Evolutionary conservation across 2,113 vertebrate genomes (phyloP), one percentile per base, ranked within the genome.

Genomic region (Polypterus senegalus): DNA sequence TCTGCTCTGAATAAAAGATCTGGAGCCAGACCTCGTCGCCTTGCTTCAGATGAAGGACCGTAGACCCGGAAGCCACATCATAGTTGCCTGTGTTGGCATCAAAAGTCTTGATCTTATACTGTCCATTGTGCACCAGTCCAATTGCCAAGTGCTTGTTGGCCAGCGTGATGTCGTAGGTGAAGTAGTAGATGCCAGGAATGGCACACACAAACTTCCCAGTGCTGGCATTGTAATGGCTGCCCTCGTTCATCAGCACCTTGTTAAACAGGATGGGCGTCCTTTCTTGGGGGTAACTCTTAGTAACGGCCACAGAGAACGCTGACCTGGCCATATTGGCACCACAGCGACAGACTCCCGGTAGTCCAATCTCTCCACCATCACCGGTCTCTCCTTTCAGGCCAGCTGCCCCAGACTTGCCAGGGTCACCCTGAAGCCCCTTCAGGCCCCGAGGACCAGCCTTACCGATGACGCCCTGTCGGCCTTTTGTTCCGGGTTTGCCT

Each of bases 1-100:
- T 98, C 78, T 98, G 94, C 75, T 94, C 96, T 0, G 94, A 92
- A 75, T 97, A 98, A 69, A 96, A 98, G 77, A 98, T 97, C 78
- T 98, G 96, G 64, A 98, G 83, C 94, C 94, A 98, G 6, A 98
- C 94, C 67, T 97, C 91, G 43, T 98, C 94, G 0, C 80, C 78
- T 59, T 73, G 71, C 69, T 89, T 86, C 65, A 97, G 81, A 0
- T 82, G 82, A 69, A 98, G 88, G 61, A 98, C 82, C 48, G 94
- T 97, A 3, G 96, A 96, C 2, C 92, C 94, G 0, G 96, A 98
- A 0, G 94, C 93, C 66, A 98, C 88, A 0, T 98, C 96, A 0
- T 97, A 85, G 78, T 98, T 98, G 3, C 96, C 96, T 0, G 94
- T 98, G 73, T 98, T 98, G 66, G 89, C 93, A 1, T 98, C 96